Conservation (phyloP, 2,113 vertebrate species). For the Triplophysa dalaica region DNA sequence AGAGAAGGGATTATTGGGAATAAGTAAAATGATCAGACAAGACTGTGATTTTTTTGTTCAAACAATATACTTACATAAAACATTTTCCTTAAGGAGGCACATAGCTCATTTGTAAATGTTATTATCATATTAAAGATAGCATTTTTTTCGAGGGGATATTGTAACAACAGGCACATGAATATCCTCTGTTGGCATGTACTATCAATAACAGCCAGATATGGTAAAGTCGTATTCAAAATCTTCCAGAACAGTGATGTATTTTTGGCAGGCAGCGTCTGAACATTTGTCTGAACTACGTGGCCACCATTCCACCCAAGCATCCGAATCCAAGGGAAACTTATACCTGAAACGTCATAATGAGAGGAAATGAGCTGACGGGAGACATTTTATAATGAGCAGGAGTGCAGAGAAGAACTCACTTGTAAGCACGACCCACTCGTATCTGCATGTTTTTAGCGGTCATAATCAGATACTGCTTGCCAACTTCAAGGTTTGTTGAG, state of each 20-base stretch:
- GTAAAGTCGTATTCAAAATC: conserved; percentile 32
- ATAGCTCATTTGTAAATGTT: too few species aligned
- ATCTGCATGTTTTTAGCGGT: conserved; percentile 77
- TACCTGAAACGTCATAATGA: conserved; percentile 72
- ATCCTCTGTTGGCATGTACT: background rate
- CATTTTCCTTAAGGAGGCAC: background rate
- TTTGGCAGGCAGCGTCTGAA: conserved; percentile 15
- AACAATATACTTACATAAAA: background rate
- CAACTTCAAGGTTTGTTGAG: conserved; percentile 68
- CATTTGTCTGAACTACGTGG: conserved; percentile 60
- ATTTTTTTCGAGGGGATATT: too few species aligned
- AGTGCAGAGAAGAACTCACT: conserved; percentile 43
- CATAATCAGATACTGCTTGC: conserved; percentile 83
- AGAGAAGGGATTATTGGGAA: too few species aligned
- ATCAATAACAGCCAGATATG: conserved; percentile 1
- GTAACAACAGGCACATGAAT: background rate
- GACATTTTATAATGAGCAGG: background rate
- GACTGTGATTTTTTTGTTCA: too few species aligned
- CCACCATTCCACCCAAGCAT: conserved; percentile 84
- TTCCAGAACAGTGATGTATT: conserved; percentile 39
- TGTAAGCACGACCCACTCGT: conserved; percentile 35
- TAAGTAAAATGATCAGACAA: too few species aligned
- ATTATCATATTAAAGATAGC: too few species aligned
- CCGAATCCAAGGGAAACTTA: conserved; percentile 86
- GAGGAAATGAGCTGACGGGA: background rate